Evolutionary conservation across 2,113 vertebrate species (phyloP), one percentile per base, ranked within the genome.

Genomic region (Nettapus auritus): DNA sequence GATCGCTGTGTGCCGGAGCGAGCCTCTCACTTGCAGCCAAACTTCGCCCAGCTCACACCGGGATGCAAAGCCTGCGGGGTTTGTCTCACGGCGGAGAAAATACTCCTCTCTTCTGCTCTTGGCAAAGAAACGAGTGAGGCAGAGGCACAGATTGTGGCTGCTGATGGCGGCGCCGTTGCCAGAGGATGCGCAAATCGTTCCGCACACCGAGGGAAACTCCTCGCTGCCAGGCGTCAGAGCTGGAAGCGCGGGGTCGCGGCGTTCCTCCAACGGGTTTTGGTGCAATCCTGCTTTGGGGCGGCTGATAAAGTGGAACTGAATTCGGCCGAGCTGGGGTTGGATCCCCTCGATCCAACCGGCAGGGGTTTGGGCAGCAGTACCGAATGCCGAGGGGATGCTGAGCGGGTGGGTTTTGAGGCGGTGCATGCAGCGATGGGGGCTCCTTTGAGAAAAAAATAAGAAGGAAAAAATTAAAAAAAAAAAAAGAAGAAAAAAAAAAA

Each of bases 1-100:
- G 20, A 21, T 48, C 5, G 20, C 9, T 48, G 46, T 48, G 46
- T 18, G 66, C 6, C 3, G 89, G 81, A 60, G 1, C 33, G 33
- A 52, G 18, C n/a, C 40, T 8, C 11, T 6, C 23, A 16, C 60
- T 81, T 52, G 56, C 66, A 59, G 89, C 1, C 1, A 3, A 6
- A 8, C 56, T 3, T 1, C 0, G 25, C 56, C 6, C 1, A 1
- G 2, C 60, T 50, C 0, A 8, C 1, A 1, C 36, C 66, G 5
- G 34, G 40, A 12, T 18, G 48, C 22, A 6, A 15, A 60, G 77
- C 71, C 82, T 67, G 15, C 1, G 7, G 95, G 11, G 46, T 91
- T 88, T 91, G 69, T 93, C 89, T 94, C 29, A 28, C 6, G 4
- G 67, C 2, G 5, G 63, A 19, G 60, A 3, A 94, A 91, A 88